Percentiles rank a stretch among this genome's conserved stretches.
These are phyloP conservation scores for Amia ocellicauda DNA, from an alignment of 2,113 vertebrate species.

Conservation along the genomic window DNA sequence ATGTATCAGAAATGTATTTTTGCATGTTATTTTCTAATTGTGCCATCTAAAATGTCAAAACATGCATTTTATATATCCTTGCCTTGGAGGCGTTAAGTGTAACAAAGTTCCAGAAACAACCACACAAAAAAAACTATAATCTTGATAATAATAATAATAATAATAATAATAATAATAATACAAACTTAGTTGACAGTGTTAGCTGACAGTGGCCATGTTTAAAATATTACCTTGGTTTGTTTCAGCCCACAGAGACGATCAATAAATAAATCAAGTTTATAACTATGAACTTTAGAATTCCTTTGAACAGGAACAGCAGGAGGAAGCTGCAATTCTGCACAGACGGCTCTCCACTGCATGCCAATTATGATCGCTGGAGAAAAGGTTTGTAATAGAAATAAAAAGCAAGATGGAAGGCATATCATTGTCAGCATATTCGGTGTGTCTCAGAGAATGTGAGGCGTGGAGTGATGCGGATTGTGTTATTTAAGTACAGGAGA, in stretches of 20 bases:
- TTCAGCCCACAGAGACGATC: constrained; percentile 11
- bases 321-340: background rate
- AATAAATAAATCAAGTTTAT: constrained; percentile 22
- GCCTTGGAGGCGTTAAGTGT: background rate
- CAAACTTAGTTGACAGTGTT: background rate
- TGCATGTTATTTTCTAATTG: too few species aligned
- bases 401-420: background rate
- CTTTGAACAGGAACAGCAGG: background rate
- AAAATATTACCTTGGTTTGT: background rate
- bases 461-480: background rate
- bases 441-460: background rate
- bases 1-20: too few species aligned
- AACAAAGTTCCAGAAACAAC: background rate
- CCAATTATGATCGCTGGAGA: constrained; percentile 16
- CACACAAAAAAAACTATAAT: background rate
- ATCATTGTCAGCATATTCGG: too few species aligned
- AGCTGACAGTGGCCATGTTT: background rate
- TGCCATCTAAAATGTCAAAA: background rate
- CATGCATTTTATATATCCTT: background rate
- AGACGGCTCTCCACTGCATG: background rate
- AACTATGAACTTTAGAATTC: constrained; percentile 3
- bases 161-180: too few species aligned
- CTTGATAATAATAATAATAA: too few species aligned
- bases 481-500: too few species aligned
- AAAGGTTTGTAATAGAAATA: background rate